These are phyloP conservation scores for Allolobophora icterica DNA, from an alignment of 2,888 invertebrate genomes.

Conservation along the genomic window DNA sequence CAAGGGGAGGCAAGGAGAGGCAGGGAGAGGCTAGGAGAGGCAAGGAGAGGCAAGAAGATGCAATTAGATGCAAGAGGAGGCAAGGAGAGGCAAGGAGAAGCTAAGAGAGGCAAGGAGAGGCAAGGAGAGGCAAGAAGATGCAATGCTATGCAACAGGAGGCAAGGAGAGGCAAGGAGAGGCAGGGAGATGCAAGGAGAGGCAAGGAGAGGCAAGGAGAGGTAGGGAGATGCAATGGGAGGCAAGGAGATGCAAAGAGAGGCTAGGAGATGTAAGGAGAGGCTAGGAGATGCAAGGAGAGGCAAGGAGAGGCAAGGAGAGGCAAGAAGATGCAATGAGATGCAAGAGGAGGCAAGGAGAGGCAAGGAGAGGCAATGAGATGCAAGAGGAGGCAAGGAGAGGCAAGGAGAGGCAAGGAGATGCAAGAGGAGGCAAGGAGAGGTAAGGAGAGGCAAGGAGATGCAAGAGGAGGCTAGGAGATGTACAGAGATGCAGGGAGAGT, in stretches of 20 bases:
- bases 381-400: not conserved
- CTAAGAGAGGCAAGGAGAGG: not conserved
- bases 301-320: not conserved
- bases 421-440: no score
- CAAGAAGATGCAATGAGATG: no score
- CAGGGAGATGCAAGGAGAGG: not conserved
- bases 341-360: not conserved
- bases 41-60: no score
- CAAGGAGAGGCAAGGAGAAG: not conserved
- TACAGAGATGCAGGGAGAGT: no score
- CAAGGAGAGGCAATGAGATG: no score
- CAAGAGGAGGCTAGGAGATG: not conserved
- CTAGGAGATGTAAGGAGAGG: not conserved
- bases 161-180: not conserved
- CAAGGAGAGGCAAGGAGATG: not conserved
- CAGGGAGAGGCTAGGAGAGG: not conserved
- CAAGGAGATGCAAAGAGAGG: not conserved
- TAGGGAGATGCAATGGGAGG: no score
- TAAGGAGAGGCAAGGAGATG: constrained; percentile 31
- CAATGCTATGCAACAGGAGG: constrained; percentile 31
- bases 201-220: not conserved
- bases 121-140: not conserved
- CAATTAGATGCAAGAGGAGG: not conserved
- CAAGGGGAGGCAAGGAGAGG: not conserved
- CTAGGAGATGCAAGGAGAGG: not conserved